Conservation (phyloP, 2,113 vertebrate genomes). For the Sceloporus tristichus region DNA sequence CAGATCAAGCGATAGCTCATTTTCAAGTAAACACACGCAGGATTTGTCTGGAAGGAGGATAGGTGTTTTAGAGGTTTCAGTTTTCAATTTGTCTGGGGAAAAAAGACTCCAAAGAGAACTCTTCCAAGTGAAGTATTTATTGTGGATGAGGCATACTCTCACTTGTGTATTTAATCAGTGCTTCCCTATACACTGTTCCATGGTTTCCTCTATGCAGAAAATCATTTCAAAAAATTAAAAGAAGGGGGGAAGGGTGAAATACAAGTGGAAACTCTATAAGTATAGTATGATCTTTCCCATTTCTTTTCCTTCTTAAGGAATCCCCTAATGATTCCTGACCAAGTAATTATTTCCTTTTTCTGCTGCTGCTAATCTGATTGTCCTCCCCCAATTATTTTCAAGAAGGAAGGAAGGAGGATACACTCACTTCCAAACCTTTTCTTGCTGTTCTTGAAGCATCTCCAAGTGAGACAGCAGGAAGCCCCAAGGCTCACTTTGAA, state of each 20-base stretch:
- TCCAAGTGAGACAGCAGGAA: not conserved
- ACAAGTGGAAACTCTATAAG: not conserved
- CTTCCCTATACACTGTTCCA: not conserved
- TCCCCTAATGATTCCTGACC: slow-evolving; percentile 4
- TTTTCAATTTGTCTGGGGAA: too few relatives aligned
- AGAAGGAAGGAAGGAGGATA: not conserved
- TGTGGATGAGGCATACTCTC: not conserved
- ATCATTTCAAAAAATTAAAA: not conserved
- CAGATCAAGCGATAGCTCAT: too few relatives aligned
- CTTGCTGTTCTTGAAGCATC: not conserved
- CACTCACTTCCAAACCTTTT: not conserved
- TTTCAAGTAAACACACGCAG: too few relatives aligned
- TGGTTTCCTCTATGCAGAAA: not conserved
- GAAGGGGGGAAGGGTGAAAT: too few relatives aligned
- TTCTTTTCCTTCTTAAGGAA: not conserved
- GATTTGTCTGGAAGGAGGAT: too few relatives aligned
- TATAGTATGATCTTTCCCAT: not conserved
- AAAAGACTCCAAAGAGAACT: too few relatives aligned
- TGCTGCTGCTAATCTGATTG: not conserved
- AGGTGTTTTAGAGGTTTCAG: too few relatives aligned
- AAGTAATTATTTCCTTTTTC: slow-evolving; percentile 15
- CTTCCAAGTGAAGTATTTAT: not conserved
- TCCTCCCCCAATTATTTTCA: not conserved
- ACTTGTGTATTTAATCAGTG: not conserved
- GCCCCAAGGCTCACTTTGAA: not conserved